A percentile compares a stretch with the other conserved stretches of the same genome.
phyloP scores from a whole-genome alignment of 2,888 invertebrate species.

The Tetragonula carbonaria region DNA sequence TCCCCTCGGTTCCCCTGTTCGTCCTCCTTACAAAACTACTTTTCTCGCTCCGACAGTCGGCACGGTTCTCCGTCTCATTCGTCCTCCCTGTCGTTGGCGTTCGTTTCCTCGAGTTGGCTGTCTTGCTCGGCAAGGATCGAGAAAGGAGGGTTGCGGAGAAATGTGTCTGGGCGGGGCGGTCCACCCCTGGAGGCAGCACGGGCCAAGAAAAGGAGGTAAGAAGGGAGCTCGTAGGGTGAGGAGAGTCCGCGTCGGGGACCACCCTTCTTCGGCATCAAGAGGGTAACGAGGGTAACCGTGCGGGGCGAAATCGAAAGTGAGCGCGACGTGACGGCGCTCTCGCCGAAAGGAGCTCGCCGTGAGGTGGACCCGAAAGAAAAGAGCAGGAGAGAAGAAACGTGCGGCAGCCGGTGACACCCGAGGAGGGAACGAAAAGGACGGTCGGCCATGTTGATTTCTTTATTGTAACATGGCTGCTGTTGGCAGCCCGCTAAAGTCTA shows the following conservation, averaged over 20 bases:
- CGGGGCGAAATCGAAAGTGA: constrained; percentile 83
- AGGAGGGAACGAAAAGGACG: constrained; percentile 63
- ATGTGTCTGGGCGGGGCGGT: constrained; percentile 80
- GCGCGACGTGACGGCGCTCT: constrained; percentile 67
- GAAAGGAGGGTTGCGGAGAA: constrained; percentile 70
- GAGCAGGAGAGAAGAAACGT: constrained; percentile 28
- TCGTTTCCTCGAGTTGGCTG: constrained; percentile 50
- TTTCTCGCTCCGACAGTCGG: not conserved
- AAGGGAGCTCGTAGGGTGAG: constrained; percentile 54
- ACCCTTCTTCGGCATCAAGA: constrained; percentile 69
- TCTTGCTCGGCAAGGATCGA: constrained; percentile 19
- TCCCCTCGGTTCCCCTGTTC: not conserved
- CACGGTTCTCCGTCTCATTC: not conserved
- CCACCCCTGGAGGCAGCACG: constrained; percentile 77
- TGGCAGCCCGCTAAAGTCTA: constrained; percentile 80
- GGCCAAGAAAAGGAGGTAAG: constrained; percentile 70
- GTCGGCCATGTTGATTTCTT: constrained; percentile 84
- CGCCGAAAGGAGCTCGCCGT: not conserved
- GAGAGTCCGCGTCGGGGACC: constrained; percentile 52
- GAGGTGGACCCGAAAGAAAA: constrained; percentile 63
- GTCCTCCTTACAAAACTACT: too few species aligned
- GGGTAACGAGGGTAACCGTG: constrained; percentile 80
- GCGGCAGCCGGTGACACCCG: constrained; percentile 48
- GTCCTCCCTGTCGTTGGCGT: constrained; percentile 6
- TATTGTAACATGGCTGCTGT: constrained; percentile 83